Evolutionary conservation across 2,797 vertebrate species (phyloP), one percentile per base, ranked within the genome.

Genomic region (Tiaroga cobitis): DNA sequence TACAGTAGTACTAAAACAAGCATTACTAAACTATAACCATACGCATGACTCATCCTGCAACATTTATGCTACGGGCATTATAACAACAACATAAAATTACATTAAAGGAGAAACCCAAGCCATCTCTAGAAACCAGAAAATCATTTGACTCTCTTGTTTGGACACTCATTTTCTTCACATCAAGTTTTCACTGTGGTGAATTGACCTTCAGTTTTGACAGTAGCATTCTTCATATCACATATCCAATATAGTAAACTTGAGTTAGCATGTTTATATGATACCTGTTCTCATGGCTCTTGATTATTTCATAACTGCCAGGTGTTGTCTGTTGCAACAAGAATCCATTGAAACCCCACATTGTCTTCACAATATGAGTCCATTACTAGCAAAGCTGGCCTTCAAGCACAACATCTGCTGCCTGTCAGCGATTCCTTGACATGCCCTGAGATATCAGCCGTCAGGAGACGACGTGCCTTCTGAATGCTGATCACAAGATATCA

Each of bases 401-500:
- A 37, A 85, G 69, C 61, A 13, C 41, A 76, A 39, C 65, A 26
- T 78, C 54, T 72, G 65, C 34, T 67, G 75, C 18, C 51, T 65
- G 82, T 72, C 72, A 59, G 32, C 39, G 32, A 32, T 69, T 81
- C n/a, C 8, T 34, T 65, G 54, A 70, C 29, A 59, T 51, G 43
- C 41, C 70, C 54, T 19, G 80, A 80, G 34, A 67, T 26, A 85
- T 37, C 24, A 39, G n/a, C 37, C 59, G 29, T 59, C 80, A 83
- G n/a, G 81, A 70, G 82, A 37, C 0, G 51, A 2, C 70, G 51
- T 61, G 59, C 59, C 43, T 88, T 49, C 72, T 81, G 77, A 77
- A 88, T 75, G 46, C 75, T 83, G 75, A 75, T 74, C 16, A 21
- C 59, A 16, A 70, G 80, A 84, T 21, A n/a, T 56, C 19, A 72